These are phyloP conservation scores for Eulemur rufifrons DNA, from an alignment of 2,113 vertebrate genomes.

Conservation along the genomic window DNA sequence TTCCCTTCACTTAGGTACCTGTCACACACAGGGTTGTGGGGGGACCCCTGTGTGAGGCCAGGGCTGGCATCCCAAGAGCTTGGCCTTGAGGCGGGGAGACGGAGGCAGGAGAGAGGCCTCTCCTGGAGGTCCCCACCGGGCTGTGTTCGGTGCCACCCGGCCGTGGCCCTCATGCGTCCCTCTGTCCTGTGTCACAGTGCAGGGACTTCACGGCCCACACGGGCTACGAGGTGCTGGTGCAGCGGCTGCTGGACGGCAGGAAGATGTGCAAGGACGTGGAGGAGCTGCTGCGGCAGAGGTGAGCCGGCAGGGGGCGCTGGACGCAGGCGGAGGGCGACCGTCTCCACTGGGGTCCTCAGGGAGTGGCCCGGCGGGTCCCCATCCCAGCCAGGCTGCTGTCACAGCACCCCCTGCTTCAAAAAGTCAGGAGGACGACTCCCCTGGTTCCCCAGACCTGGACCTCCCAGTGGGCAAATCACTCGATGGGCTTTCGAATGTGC, in stretches of 20 bases:
- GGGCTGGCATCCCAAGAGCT: background rate
- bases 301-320: background rate
- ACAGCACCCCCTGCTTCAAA: background rate
- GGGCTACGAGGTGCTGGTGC: conserved; percentile 90
- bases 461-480: too few relatives aligned
- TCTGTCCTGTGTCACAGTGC: conserved; percentile 83
- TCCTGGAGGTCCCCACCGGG: background rate
- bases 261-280: conserved; percentile 96
- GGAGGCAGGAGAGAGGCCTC: background rate
- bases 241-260: conserved; percentile 91
- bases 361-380: rapidly evolving
- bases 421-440: background rate
- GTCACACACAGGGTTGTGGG: too few relatives aligned
- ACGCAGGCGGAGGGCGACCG: rapidly evolving
- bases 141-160: background rate
- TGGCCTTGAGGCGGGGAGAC: too few relatives aligned
- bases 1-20: too few relatives aligned
- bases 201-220: conserved; percentile 89
- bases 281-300: conserved; percentile 95
- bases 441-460: background rate
- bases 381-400: background rate
- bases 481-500: background rate
- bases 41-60: background rate
- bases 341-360: background rate
- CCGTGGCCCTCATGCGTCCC: rapidly evolving